phyloP scores from a whole-genome alignment of 2,888 invertebrate species.

The Drosophila rellima region DNA sequence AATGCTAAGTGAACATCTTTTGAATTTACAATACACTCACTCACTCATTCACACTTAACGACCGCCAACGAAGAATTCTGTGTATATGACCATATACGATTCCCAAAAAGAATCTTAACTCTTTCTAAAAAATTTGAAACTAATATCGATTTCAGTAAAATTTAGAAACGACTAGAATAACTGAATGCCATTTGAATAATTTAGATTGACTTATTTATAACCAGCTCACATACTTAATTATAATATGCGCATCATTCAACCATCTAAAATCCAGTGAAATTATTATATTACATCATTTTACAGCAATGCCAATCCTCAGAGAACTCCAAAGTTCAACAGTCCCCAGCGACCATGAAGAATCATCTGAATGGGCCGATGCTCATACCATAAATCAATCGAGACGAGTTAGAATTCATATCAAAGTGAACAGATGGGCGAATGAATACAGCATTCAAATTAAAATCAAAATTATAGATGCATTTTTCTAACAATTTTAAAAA shows the following conservation, averaged over 20 bases:
- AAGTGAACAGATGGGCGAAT: neutral
- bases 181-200: neutral
- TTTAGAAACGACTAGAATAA: neutral
- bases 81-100: too few species aligned
- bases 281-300: conserved; percentile 11
- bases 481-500: neutral
- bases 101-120: neutral
- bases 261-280: conserved; percentile 1
- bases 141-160: neutral
- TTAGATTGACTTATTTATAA: neutral
- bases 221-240: too few species aligned
- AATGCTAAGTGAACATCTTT: neutral
- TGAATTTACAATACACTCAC: neutral
- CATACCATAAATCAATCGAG: conserved; percentile 24
- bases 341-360: conserved; percentile 10
- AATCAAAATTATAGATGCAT: neutral
- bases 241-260: neutral
- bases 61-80: too few species aligned
- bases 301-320: neutral
- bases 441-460: conserved; percentile 21
- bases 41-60: too few species aligned
- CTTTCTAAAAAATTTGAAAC: neutral
- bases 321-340: conserved; percentile 16
- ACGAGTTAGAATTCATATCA: conserved; percentile 4
- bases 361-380: conserved; percentile 5